These are phyloP conservation scores for Cheilosia grossa DNA, from an alignment of 2,888 invertebrate genomes.

Conservation along the genomic window DNA sequence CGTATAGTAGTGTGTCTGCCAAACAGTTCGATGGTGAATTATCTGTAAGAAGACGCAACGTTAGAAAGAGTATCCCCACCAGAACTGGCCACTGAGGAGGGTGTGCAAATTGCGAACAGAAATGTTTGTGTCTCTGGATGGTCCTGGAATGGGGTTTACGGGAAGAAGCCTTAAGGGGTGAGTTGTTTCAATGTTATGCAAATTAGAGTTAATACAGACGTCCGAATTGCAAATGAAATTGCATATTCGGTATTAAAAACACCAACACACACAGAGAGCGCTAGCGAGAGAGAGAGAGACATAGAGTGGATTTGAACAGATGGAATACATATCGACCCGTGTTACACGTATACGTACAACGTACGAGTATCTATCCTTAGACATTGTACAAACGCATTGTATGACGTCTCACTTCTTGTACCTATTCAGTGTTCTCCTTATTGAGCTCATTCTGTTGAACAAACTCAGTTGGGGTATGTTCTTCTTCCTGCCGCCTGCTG, in stretches of 20 bases:
- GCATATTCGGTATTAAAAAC: conserved; percentile 76
- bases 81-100: conserved; percentile 27
- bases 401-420: conserved; percentile 1
- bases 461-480: conserved; percentile 12
- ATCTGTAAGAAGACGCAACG: conserved; percentile 68
- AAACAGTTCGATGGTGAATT: conserved; percentile 69
- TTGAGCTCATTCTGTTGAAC: conserved; percentile 36
- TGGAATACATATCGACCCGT: conserved; percentile 53
- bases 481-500: neutral
- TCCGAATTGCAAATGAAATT: conserved; percentile 78
- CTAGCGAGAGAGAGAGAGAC: neutral
- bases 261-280: conserved; percentile 47
- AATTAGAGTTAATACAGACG: conserved; percentile 78
- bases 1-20: conserved; percentile 22
- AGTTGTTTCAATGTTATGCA: conserved; percentile 77
- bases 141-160: conserved; percentile 38
- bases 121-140: conserved; percentile 55
- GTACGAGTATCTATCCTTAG: conserved; percentile 26
- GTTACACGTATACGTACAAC: neutral
- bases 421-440: conserved; percentile 28
- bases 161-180: conserved; percentile 55
- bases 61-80: conserved; percentile 49
- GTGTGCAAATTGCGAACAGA: conserved; percentile 50
- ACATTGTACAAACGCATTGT: conserved; percentile 36
- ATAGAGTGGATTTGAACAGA: conserved; percentile 51